These are phyloP conservation scores for Corythornis vintsioides DNA, from an alignment of 2,113 vertebrate species.

Conservation along the genomic window DNA sequence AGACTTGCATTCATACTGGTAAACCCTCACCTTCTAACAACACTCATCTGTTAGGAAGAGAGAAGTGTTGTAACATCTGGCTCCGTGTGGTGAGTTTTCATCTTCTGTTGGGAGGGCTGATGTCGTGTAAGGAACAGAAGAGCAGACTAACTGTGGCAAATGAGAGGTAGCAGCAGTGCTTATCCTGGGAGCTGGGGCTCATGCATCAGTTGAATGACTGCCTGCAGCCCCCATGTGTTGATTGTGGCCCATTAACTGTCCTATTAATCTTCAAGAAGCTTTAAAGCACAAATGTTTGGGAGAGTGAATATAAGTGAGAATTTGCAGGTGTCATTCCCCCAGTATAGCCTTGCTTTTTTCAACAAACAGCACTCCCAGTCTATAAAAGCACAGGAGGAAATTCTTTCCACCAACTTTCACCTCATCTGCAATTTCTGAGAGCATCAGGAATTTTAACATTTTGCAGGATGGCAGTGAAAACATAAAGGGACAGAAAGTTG, in stretches of 20 bases:
- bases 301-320: slow-evolving; percentile 41
- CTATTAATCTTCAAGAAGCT: slow-evolving; percentile 60
- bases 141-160: slow-evolving; percentile 27
- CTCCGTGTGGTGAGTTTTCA: slow-evolving; percentile 34
- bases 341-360: slow-evolving; percentile 1
- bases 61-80: slow-evolving; percentile 54
- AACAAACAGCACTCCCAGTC: background rate
- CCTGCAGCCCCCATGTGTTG: slow-evolving; percentile 39
- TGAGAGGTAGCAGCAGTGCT: slow-evolving; percentile 23
- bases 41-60: slow-evolving; percentile 27
- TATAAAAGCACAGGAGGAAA: slow-evolving; percentile 17
- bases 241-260: slow-evolving; percentile 53
- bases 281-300: background rate
- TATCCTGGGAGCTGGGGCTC: slow-evolving; percentile 23
- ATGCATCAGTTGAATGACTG: background rate
- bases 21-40: slow-evolving; percentile 33
- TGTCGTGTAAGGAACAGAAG: slow-evolving; percentile 37
- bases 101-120: slow-evolving; percentile 41
- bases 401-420: slow-evolving; percentile 19
- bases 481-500: background rate
- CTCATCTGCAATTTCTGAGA: background rate
- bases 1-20: slow-evolving; percentile 32
- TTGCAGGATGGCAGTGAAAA: background rate
- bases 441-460: background rate
- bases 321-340: slow-evolving; percentile 51